Conservation (phyloP, 2,113 vertebrate species). For the Columba janthina region DNA sequence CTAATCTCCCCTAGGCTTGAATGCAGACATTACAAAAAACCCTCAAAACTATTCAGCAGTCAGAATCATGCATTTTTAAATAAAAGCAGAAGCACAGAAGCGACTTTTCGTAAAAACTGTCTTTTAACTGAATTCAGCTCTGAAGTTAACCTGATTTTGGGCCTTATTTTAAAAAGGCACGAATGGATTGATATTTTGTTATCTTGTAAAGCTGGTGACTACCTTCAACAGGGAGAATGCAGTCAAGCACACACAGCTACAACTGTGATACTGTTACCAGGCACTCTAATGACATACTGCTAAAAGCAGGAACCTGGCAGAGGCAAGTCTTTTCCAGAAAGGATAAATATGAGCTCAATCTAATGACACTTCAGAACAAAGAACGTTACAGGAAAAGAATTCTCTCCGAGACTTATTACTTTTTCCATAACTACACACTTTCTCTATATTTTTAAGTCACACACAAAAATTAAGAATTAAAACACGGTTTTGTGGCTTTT, state of each 20-base stretch:
- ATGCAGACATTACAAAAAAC: background rate
- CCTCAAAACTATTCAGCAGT: background rate
- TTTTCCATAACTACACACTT: background rate
- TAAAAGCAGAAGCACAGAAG: background rate
- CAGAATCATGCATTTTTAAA: background rate
- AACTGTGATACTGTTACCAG: background rate
- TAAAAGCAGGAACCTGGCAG: background rate
- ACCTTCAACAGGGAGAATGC: background rate
- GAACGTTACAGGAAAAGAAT: background rate
- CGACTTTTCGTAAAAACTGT: background rate
- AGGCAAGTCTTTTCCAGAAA: background rate
- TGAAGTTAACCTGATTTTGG: background rate
- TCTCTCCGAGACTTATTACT: background rate
- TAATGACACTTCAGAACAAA: background rate
- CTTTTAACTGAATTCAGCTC: background rate
- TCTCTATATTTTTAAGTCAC: background rate
- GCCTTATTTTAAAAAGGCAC: background rate
- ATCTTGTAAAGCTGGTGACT: background rate
- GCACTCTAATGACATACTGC: background rate
- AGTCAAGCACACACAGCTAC: background rate
- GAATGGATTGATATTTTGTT: background rate
- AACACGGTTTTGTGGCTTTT: background rate
- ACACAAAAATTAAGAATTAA: background rate
- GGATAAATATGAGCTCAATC: background rate
- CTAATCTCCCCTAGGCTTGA: background rate